phyloP scores from a whole-genome alignment of 2,797 vertebrate species.

The Pelochelys cantorii region DNA sequence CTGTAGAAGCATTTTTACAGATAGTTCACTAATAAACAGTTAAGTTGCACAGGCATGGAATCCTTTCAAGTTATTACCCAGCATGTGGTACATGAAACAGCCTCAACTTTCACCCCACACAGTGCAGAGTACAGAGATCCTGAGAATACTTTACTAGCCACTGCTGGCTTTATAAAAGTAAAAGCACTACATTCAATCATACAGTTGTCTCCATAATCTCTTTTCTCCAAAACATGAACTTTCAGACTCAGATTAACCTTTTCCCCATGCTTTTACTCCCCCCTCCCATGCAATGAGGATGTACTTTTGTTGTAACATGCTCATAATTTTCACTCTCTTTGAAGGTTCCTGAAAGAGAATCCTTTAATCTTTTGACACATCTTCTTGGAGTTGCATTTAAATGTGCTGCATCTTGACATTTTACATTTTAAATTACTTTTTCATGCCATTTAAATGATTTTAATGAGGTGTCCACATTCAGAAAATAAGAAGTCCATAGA shows the following conservation, averaged over 20 bases:
- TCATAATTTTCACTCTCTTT: not conserved
- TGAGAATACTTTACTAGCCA: not conserved
- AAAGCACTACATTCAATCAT: not conserved
- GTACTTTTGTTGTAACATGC: not conserved
- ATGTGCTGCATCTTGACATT: not conserved
- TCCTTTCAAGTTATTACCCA: not conserved
- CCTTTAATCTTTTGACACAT: not conserved
- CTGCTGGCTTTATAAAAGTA: not conserved
- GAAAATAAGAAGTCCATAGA: not conserved
- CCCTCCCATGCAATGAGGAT: not conserved
- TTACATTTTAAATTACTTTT: not conserved
- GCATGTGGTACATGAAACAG: not conserved
- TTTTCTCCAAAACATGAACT: not conserved
- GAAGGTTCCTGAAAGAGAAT: not conserved
- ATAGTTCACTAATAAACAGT: not conserved
- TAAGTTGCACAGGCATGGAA: not conserved
- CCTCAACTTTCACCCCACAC: not conserved
- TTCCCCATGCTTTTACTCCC: not conserved
- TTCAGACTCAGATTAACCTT: not conserved
- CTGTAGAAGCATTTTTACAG: not conserved
- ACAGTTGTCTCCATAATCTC: not conserved
- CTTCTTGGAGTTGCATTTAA: constrained; percentile 1
- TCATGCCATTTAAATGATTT: not conserved
- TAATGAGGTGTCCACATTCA: not conserved
- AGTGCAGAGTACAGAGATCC: not conserved